Percentiles rank a stretch among this genome's conserved stretches.
Evolutionary conservation across 2,888 invertebrate species (phyloP).

Genomic region (Anthoptus insignis): DNA sequence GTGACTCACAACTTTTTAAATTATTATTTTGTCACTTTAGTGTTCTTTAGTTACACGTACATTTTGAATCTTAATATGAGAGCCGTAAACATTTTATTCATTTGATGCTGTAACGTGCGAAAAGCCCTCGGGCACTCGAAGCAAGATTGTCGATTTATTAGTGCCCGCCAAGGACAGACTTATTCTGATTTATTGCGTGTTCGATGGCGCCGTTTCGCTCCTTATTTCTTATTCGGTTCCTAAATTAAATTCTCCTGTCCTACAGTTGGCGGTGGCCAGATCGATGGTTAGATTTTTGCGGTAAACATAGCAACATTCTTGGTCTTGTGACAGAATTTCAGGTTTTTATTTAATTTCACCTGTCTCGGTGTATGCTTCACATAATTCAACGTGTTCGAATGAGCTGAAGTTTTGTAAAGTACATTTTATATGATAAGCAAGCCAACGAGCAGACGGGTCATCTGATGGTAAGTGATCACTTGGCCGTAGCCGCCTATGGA

Average conservation of each 20-base stretch:
- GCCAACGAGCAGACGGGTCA: too few relatives aligned
- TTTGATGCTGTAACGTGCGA: too few relatives aligned
- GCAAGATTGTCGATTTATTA: constrained; percentile 47
- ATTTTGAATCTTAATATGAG: constrained; percentile 30
- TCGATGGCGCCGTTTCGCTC: constrained; percentile 61
- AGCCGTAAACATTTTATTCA: too few relatives aligned
- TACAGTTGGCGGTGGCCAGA: neutral
- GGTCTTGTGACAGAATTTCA: too few relatives aligned
- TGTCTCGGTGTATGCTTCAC: too few relatives aligned
- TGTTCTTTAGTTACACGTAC: constrained; percentile 10
- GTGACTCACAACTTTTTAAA: constrained; percentile 53
- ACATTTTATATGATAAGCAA: too few relatives aligned
- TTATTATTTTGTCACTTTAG: constrained; percentile 29
- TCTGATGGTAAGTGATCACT: too few relatives aligned
- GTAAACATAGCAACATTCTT: too few relatives aligned
- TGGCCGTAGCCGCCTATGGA: too few relatives aligned
- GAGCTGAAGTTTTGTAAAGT: too few relatives aligned
- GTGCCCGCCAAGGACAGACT: constrained; percentile 38
- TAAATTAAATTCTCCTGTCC: constrained; percentile 55
- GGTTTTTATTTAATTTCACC: too few relatives aligned
- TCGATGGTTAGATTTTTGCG: neutral
- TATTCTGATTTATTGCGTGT: constrained; percentile 63
- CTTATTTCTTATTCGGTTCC: constrained; percentile 59
- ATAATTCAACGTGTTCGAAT: too few relatives aligned
- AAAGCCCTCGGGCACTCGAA: constrained; percentile 5